Base-by-base conservation (phyloP, 2,888 invertebrate species). In the Pyrrhosoma nymphula region DNA sequence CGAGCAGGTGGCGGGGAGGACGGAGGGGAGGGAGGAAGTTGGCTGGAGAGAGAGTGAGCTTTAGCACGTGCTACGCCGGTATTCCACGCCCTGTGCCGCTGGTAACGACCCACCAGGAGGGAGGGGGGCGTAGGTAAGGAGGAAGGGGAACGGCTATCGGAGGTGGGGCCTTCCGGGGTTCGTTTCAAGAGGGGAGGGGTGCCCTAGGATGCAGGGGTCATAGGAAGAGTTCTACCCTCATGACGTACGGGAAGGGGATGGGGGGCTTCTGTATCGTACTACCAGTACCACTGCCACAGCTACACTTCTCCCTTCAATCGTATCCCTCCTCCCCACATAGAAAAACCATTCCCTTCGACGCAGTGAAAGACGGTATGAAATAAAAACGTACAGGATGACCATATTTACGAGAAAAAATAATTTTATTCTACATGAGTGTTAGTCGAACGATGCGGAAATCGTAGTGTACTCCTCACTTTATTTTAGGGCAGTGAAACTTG, bases 21-120 rank as follows among this genome's bases (percentile, higher is more conserved):
- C n/a, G 69, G 91, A 30, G 63, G 63, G 39, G 56, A 18, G 60
- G 39, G 90, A 90, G 90, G 56, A 56, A 90, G 56, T 90, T 56
- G 60, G 90, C 20, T 56, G 47, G 47, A 35, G 91, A 63, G 69
- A 26, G 26, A 69, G 69, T 26, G 91, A 91, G 91, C 18, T 82
- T 35, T 82, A 93, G 93, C 93, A 93, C 93, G 93, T 93, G 93
- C 93, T 93, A 93, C 69, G 69, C 63, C 93, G 69, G 75, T 93
- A 93, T 93, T 93, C 93, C 93, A 93, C 93, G 93, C 93, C 69
- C 93, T 93, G 69, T 93, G 93, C 93, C 69, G 35, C 69, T 47
- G 69, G 75, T 93, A 93, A 93, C 93, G 93, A 93, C 75, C 93
- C 47, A 63, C 47, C 1, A 26, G 47, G 69, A 2, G 69, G 93